phyloP scores from a whole-genome alignment of 2,888 invertebrate species.

The Drymonia ruficornis region DNA sequence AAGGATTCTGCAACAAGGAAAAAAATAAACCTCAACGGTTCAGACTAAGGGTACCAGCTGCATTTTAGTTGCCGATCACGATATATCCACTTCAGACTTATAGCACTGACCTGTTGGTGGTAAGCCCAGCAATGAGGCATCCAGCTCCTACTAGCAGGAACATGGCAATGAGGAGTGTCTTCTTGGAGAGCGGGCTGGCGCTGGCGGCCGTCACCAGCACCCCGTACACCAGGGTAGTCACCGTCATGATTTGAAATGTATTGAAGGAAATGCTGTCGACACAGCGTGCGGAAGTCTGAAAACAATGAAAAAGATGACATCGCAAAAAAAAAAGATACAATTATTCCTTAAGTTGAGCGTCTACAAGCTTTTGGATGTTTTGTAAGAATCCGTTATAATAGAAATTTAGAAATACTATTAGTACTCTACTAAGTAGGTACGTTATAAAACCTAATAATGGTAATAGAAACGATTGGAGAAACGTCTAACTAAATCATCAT shows the following conservation, averaged over 20 bases:
- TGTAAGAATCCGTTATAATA: too few species aligned
- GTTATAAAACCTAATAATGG: too few species aligned
- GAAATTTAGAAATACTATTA: too few species aligned
- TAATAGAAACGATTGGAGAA: too few species aligned
- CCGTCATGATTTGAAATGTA: slow-evolving; percentile 67
- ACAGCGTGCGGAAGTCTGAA: slow-evolving; percentile 55
- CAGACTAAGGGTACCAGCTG: neutral
- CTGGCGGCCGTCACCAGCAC: slow-evolving; percentile 57
- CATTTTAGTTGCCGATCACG: neutral
- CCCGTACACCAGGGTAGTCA: slow-evolving; percentile 66
- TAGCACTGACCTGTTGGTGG: slow-evolving; percentile 56
- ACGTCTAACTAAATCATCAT: too few species aligned
- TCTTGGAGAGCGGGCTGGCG: slow-evolving; percentile 65
- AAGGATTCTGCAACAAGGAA: slow-evolving; percentile 47
- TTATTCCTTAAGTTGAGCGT: too few species aligned
- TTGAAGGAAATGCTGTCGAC: slow-evolving; percentile 62
- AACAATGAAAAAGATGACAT: neutral
- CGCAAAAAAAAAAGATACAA: too few species aligned
- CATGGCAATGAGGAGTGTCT: slow-evolving; percentile 60
- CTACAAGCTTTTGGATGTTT: too few species aligned
- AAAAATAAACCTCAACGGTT: neutral
- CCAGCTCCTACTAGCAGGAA: slow-evolving; percentile 56
- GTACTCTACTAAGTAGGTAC: too few species aligned
- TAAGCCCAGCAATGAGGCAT: slow-evolving; percentile 58
- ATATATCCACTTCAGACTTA: too few species aligned